Evolutionary conservation across 2,888 invertebrate genomes (phyloP), one percentile per base, ranked within the genome.

Genomic region (Hecatera dysodea): DNA sequence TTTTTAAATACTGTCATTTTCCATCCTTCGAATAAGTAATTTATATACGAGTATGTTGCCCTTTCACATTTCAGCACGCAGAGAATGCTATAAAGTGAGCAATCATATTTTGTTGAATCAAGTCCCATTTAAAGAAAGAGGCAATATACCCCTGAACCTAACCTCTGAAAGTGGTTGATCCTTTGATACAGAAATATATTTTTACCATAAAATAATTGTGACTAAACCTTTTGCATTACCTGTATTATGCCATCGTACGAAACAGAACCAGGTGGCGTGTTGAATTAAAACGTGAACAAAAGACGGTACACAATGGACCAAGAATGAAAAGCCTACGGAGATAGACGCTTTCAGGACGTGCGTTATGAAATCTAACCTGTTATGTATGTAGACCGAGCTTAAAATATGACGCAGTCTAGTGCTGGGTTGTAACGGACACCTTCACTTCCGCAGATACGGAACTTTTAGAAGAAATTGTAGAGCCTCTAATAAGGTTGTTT

Each of bases 271-370:
- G 87, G 87, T 87, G 88, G 81, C 77, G 78, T 70, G 72, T 76
- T 82, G 88, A 87, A 87, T 89, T 87, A 86, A 88, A 89, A 82
- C 78, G 81, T 78, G 88, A 87, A 89, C 89, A 89, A 89, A 86
- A 83, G 89, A 61, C 53, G 66, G 74, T 78, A 79, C 76, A 89
- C 89, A 89, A 87, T 88, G 85, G 84, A 77, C 67, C 81, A 71
- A 75, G 85, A 81, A 80, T 86, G 87, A 89, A 88, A 86, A 75
- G 84, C 78, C 80, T 76, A 67, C 70, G 63, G 81, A 83, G 82
- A 86, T 84, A 84, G 76, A 85, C 69, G 73, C 80, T 80, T 86
- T 81, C 76, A 74, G 71, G 75, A 79, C 72, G 74, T 67, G 73
- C 77, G 75, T 89, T 85, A 89, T 89, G 85, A 86, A 88, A 86